Conservation (phyloP, 2,888 invertebrate species). For the Ctena decussata region DNA sequence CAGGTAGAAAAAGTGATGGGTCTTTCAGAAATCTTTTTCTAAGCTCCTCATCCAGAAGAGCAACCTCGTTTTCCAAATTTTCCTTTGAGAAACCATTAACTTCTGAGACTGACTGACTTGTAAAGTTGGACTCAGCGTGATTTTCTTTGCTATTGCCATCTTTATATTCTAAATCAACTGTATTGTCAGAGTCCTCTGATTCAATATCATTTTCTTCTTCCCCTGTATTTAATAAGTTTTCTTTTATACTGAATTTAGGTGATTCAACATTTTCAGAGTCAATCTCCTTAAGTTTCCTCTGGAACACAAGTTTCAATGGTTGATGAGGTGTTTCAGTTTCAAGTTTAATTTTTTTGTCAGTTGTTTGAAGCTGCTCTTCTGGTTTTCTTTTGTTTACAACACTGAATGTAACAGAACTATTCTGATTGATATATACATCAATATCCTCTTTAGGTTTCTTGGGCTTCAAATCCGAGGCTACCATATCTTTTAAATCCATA, state of each 20-base stretch:
- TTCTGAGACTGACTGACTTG: neutral
- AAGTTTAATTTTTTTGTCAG: conserved; percentile 22
- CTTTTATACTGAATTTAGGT: neutral
- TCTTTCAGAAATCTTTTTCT: conserved; percentile 23
- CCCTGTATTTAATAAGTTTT: conserved; percentile 12
- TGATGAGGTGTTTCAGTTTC: conserved; percentile 8
- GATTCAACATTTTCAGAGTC: neutral
- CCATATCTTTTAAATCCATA: neutral
- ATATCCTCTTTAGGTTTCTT: neutral
- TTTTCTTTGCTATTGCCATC: neutral
- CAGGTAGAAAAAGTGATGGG: neutral
- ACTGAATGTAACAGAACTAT: neutral
- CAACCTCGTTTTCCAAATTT: conserved; percentile 34
- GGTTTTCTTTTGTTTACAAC: neutral
- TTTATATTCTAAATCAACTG: conserved; percentile 50
- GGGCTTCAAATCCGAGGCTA: neutral
- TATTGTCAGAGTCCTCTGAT: conserved; percentile 43
- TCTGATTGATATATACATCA: neutral
- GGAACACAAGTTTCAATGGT: neutral
- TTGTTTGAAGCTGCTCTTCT: neutral
- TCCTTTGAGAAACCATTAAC: neutral
- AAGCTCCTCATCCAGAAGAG: conserved; percentile 52
- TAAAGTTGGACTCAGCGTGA: neutral
- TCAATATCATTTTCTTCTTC: conserved; percentile 26
- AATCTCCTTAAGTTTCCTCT: neutral